phyloP scores from a whole-genome alignment of 2,888 invertebrate species.

The Drosophila aldrichi region DNA sequence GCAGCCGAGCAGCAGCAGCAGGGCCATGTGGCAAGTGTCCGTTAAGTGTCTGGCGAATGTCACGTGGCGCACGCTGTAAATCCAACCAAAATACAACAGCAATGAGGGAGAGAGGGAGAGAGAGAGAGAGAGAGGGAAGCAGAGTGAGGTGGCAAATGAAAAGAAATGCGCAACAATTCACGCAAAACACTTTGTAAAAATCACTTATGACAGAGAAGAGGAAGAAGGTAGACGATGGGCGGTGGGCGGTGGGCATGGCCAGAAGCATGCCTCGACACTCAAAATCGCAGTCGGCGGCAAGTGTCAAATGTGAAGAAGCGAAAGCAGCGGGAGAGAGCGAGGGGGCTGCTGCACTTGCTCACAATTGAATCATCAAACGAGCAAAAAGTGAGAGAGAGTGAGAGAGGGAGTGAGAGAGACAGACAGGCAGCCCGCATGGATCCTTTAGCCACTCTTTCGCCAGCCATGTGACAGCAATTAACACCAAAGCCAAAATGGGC shows the following conservation, averaged over 20 bases:
- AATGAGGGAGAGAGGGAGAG: no score
- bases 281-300: slow-evolving; percentile 46
- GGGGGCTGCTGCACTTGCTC: slow-evolving; percentile 45
- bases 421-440: slow-evolving; percentile 36
- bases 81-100: slow-evolving; percentile 12
- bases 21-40: slow-evolving; percentile 57
- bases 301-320: slow-evolving; percentile 30
- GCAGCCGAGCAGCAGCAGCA: background rate
- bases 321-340: background rate
- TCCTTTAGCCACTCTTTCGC: slow-evolving; percentile 63
- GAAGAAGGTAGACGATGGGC: background rate
- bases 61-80: slow-evolving; percentile 49
- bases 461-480: slow-evolving; percentile 75
- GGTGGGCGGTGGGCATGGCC: background rate
- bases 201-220: slow-evolving; percentile 64
- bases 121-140: background rate
- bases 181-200: slow-evolving; percentile 71
- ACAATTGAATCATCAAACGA: slow-evolving; percentile 70
- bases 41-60: slow-evolving; percentile 70
- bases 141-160: background rate
- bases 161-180: slow-evolving; percentile 64
- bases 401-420: background rate
- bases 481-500: slow-evolving; percentile 67
- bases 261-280: slow-evolving; percentile 17
- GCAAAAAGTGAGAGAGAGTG: background rate